phyloP scores from a whole-genome alignment of 2,888 invertebrate species.

The Plebejus argus region DNA sequence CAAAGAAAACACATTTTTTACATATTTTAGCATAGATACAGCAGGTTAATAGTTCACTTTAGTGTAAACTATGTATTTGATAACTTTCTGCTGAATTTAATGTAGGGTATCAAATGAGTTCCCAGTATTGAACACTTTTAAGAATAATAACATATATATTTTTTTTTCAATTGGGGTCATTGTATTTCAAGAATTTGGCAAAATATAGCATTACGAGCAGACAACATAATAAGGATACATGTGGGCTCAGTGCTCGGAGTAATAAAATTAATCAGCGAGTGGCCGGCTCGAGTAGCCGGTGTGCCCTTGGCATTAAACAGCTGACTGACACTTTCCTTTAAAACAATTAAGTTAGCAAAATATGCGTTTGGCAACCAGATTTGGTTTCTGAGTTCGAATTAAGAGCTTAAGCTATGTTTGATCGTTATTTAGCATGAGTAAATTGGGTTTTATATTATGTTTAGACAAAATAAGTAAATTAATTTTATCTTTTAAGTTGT shows the following conservation, averaged over 20 bases:
- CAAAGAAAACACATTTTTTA: background rate
- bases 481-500: no score
- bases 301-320: conserved; percentile 24
- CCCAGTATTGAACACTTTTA: background rate
- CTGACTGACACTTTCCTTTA: background rate
- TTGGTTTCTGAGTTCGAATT: background rate
- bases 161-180: no score
- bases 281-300: background rate
- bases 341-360: background rate
- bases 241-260: conserved; percentile 6
- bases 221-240: conserved; percentile 12
- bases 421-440: no score
- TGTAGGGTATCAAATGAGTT: background rate
- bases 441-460: no score
- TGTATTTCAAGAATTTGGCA: background rate
- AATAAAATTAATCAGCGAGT: conserved; percentile 8
- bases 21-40: background rate
- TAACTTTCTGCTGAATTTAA: background rate
- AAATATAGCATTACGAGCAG: background rate
- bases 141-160: background rate
- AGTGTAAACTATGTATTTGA: background rate
- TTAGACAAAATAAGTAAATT: no score
- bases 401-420: no score
- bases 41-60: no score
- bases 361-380: background rate